Evolutionary conservation across 2,888 invertebrate species (phyloP), one percentile per base, ranked within the genome.

Genomic region (Yponomeuta cagnagella): DNA sequence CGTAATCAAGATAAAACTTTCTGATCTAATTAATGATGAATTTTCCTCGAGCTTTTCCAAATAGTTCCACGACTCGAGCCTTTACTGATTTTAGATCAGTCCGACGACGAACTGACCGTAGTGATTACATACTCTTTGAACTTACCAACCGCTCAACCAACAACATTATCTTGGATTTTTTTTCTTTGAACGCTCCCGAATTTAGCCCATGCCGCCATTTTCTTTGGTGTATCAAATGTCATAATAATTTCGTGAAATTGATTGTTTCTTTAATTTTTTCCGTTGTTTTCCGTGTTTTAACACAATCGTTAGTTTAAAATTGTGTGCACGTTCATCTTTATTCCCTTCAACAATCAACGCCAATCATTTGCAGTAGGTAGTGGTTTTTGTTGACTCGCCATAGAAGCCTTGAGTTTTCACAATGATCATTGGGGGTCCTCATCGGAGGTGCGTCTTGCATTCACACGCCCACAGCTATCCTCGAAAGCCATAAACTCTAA

Each of bases 221-320:
- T 91, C 87, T 90, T 90, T 91, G 90, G 90, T 88, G 89, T 89
- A 85, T 89, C 90, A 91, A 91, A 92, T 92, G 91, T 92, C 91
- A 92, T 92, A 92, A 92, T 92, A 91, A 89, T 92, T 90, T 89
- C 82, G 75, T 79, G 83, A 86, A 86, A 86, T 82, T 84, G 82
- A 79, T 82, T 70, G 52, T 89, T 90, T 90, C 86, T 81, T 88
- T 90, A 87, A 75, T 80, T 86, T 86, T 86, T 89, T 90, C 81
- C 78, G 82, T 88, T 88, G 77, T 82, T 86, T 83, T 80, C 77
- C 80, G 77, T 77, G 76, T 84, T 85, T 82, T 77, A 79, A 83
- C 81, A 77, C 74, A 76, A 75, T 76, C 77, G 79, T 77, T 79
- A 74, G 75, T 73, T 77, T 80, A 79, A 23, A 23, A 80, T 79